Evolutionary conservation across 2,797 vertebrate species (phyloP).

Genomic region (Spondyliosoma cantharus): DNA sequence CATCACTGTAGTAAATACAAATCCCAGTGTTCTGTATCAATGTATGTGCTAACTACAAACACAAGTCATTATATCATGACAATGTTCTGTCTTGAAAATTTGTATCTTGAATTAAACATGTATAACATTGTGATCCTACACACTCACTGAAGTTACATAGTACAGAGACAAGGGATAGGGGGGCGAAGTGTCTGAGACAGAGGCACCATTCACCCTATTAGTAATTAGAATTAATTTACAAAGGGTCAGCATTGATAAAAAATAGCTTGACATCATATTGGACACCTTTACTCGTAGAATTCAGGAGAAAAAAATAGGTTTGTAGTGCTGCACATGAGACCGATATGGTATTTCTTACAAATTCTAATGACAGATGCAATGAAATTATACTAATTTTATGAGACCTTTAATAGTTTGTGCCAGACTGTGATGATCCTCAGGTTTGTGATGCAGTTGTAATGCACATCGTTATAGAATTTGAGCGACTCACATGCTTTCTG

Average conservation of each 20-base stretch:
- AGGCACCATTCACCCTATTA: no score
- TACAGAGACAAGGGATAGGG: no score
- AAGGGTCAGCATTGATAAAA: background rate
- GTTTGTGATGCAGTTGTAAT: conserved; percentile 2
- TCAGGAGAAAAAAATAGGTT: background rate
- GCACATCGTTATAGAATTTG: conserved; percentile 4
- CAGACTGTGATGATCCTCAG: background rate
- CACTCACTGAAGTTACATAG: no score
- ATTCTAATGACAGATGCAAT: conserved; percentile 1
- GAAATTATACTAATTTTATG: background rate
- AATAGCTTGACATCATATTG: background rate
- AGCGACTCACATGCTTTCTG: background rate
- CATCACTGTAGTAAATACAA: no score
- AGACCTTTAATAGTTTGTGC: background rate
- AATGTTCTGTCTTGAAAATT: no score
- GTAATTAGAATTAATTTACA: background rate
- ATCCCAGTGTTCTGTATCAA: no score
- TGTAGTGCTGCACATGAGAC: background rate
- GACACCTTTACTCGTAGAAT: background rate
- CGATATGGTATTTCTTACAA: background rate
- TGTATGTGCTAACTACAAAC: no score
- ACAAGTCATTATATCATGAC: no score
- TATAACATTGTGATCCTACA: no score
- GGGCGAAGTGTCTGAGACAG: no score
- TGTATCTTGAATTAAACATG: no score